phyloP scores from a whole-genome alignment of 2,113 vertebrate species.

The Phalacrocorax carbo region DNA sequence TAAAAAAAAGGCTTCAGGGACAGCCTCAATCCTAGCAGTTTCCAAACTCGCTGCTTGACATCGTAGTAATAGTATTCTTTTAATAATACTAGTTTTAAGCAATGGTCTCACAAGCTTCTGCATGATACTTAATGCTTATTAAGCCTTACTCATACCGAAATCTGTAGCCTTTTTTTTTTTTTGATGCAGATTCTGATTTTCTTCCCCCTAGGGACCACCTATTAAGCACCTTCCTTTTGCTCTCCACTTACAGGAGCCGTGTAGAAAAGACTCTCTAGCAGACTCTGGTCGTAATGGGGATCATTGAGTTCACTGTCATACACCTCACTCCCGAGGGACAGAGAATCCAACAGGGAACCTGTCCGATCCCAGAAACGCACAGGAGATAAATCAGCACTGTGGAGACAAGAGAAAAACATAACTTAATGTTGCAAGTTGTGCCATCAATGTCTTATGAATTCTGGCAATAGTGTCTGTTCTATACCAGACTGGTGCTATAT shows the following conservation, averaged over 20 bases:
- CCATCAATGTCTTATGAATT: too few species aligned
- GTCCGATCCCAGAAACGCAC: conserved; percentile 74
- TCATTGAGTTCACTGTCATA: conserved; percentile 86
- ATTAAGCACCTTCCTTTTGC: neutral
- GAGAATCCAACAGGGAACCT: conserved; percentile 77
- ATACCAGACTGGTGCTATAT: accelerated
- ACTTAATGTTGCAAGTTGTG: neutral
- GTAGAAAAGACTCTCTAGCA: conserved; percentile 93
- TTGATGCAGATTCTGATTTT: neutral
- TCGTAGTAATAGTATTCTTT: neutral
- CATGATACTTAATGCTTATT: neutral
- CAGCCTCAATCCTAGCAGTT: neutral
- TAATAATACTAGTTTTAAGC: neutral
- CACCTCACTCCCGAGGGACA: conserved; percentile 80
- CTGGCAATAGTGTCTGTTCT: accelerated
- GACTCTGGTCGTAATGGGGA: conserved; percentile 91
- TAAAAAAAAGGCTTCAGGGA: neutral
- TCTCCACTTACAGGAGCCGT: conserved; percentile 77
- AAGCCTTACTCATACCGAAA: neutral
- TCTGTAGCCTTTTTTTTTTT: neutral
- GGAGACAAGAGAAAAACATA: neutral
- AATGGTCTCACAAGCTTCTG: neutral
- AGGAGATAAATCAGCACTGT: conserved; percentile 70
- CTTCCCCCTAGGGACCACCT: neutral
- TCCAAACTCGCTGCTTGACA: neutral